These are phyloP conservation scores for Pardosa pseudoannulata DNA, from an alignment of 2,888 invertebrate species.

Conservation along the genomic window DNA sequence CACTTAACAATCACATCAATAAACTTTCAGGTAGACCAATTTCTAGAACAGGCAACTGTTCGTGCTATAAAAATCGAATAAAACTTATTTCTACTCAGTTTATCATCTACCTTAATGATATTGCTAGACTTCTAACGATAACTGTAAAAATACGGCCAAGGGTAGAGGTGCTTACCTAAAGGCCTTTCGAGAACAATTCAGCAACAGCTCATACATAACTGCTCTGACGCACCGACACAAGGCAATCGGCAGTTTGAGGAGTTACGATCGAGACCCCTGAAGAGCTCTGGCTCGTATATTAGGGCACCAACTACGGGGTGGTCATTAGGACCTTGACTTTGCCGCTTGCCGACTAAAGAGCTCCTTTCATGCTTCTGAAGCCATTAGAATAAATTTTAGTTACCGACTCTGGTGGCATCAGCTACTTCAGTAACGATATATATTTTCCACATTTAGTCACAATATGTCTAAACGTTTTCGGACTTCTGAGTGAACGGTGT, in stretches of 20 bases:
- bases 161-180: conserved; percentile 19
- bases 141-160: no score
- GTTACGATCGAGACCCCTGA: conserved; percentile 25
- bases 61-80: not conserved
- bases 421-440: no score
- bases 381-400: not conserved
- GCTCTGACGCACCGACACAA: conserved; percentile 36
- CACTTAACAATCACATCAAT: no score
- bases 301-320: conserved; percentile 21
- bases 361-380: not conserved
- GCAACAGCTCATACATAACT: conserved; percentile 60
- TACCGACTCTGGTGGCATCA: no score
- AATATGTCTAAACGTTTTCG: no score
- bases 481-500: no score
- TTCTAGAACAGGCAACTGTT: not conserved
- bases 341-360: conserved; percentile 24
- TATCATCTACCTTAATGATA: no score
- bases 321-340: conserved; percentile 32
- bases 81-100: not conserved
- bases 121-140: no score
- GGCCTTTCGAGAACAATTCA: conserved; percentile 22
- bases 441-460: no score
- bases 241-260: conserved; percentile 32
- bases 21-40: not conserved
- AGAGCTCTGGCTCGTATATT: conserved; percentile 43